These are phyloP conservation scores for Athene noctua DNA, from an alignment of 2,113 vertebrate species.

Conservation along the genomic window DNA sequence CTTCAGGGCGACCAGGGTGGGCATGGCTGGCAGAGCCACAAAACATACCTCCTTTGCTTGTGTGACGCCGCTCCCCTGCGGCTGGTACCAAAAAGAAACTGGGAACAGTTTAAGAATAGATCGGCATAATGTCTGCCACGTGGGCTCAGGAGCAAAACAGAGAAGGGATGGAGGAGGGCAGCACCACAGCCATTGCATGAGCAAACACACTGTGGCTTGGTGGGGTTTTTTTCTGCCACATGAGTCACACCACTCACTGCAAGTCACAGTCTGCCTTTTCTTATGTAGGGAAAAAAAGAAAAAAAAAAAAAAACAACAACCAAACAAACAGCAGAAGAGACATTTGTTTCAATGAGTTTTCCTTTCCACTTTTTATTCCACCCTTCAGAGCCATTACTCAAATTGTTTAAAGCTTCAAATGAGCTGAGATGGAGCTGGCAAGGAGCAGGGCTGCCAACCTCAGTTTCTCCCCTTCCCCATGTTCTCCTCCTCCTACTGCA, in stretches of 20 bases:
- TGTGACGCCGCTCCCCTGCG: neutral
- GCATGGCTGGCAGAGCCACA: neutral
- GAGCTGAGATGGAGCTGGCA: neutral
- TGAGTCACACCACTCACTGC: neutral
- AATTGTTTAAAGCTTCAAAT: neutral
- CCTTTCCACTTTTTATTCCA: neutral
- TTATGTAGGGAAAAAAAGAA: neutral
- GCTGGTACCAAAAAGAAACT: conserved; percentile 10
- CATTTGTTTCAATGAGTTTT: neutral
- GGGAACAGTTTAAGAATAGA: conserved; percentile 28
- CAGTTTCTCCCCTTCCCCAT: neutral
- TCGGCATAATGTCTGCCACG: neutral
- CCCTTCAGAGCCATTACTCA: neutral
- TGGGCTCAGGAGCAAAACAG: neutral
- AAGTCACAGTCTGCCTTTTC: neutral
- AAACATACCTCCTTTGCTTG: neutral
- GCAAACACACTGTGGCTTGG: neutral
- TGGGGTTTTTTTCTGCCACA: neutral
- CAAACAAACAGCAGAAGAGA: too few relatives aligned
- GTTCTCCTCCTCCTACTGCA: neutral
- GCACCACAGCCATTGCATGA: neutral
- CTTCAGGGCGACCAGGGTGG: neutral
- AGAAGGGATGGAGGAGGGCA: conserved; percentile 23
- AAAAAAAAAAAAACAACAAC: neutral
- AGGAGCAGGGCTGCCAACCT: neutral